A percentile compares a stretch with the other conserved stretches of the same genome.
Conservation (phyloP, 1,140 invertebrate genomes). For the Bombus difficillimus region DNA sequence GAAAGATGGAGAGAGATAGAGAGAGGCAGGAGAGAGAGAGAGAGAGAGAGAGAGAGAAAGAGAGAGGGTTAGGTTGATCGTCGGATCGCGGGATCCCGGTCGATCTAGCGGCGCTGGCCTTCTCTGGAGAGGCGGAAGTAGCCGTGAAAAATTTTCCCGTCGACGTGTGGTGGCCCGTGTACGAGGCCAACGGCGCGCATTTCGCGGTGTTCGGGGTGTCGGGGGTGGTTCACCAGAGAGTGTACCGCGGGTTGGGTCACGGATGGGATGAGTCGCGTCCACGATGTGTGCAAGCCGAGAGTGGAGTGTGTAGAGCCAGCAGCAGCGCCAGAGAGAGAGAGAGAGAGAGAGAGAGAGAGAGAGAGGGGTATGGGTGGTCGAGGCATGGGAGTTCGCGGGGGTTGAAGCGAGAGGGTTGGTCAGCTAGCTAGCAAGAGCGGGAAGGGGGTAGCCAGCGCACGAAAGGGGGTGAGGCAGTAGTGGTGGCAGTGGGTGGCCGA, state of each 20-base stretch:
- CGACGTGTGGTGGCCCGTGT: slow-evolving; percentile 75
- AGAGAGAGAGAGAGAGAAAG: slow-evolving; percentile 13
- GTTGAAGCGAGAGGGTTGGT: background rate
- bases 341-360: background rate
- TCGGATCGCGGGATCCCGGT: slow-evolving; percentile 68
- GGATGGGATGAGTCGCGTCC: slow-evolving; percentile 66
- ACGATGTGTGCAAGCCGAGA: slow-evolving; percentile 57
- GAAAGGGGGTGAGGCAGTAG: slow-evolving; percentile 60
- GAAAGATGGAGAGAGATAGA: background rate
- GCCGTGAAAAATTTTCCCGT: slow-evolving; percentile 78
- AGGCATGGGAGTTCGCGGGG: background rate
- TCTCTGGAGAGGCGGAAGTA: slow-evolving; percentile 73
- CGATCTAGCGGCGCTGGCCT: slow-evolving; percentile 62
- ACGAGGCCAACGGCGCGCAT: slow-evolving; percentile 72
- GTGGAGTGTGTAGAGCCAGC: slow-evolving; percentile 29
- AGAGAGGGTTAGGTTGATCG: slow-evolving; percentile 52
- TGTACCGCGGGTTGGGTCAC: slow-evolving; percentile 75
- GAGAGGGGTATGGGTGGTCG: no score
- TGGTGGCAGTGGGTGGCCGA: slow-evolving; percentile 75
- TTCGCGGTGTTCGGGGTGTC: slow-evolving; percentile 81
- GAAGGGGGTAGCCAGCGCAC: background rate
- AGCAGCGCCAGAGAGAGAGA: background rate
- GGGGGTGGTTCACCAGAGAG: slow-evolving; percentile 81
- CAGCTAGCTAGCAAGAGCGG: background rate
- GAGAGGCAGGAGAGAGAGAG: no score